phyloP scores from a whole-genome alignment of 2,113 vertebrate genomes.

The Ascaphus truei region DNA sequence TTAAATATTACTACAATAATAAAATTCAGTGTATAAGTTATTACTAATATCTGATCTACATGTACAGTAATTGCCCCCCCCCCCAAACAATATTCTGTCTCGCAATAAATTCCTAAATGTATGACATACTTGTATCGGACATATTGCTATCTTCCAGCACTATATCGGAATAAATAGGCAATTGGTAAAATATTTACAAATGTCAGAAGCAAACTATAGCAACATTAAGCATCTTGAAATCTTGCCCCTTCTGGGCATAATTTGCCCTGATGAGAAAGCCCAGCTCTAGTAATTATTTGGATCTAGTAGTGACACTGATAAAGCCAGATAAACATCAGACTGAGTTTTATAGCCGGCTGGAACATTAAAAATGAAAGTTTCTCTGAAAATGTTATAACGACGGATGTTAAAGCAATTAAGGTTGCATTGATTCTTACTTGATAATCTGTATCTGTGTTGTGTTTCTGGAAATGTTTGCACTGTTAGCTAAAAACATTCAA shows the following conservation, averaged over 20 bases:
- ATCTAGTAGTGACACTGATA: neutral
- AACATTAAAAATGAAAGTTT: constrained; percentile 8
- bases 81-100: too few species aligned
- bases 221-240: neutral
- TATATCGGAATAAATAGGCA: too few species aligned
- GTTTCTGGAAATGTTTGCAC: constrained; percentile 2
- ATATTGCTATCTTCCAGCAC: too few species aligned
- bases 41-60: too few species aligned
- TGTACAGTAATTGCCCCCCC: too few species aligned
- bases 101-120: too few species aligned
- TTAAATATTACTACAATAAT: too few species aligned
- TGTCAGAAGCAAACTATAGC: neutral
- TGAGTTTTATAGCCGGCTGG: neutral
- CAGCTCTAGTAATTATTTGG: constrained; percentile 11
- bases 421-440: constrained; percentile 15
- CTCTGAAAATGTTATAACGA: neutral
- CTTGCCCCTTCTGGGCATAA: constrained; percentile 15
- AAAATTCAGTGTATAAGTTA: too few species aligned
- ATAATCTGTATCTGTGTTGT: neutral
- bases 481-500: constrained; percentile 21
- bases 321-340: constrained; percentile 5
- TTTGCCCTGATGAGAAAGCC: constrained; percentile 1
- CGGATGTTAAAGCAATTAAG: constrained; percentile 1
- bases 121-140: too few species aligned
- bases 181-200: constrained; percentile 1